These are phyloP conservation scores for Maniola jurtina DNA, from an alignment of 1,140 invertebrate genomes.

Conservation along the genomic window DNA sequence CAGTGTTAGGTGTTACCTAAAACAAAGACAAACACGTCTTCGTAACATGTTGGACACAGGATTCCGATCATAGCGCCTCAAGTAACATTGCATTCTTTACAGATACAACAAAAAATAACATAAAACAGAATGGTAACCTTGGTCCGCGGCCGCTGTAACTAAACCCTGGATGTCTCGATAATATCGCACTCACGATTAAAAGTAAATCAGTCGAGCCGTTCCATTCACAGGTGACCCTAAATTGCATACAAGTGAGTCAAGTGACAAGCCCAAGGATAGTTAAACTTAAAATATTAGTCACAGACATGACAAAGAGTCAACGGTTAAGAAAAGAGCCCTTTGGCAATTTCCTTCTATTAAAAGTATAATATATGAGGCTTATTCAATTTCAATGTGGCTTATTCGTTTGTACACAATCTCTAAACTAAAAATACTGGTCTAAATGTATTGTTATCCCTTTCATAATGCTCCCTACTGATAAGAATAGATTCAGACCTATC, in stretches of 20 bases:
- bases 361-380: too few species aligned
- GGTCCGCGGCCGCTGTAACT: slow-evolving; percentile 44
- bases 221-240: slow-evolving; percentile 48
- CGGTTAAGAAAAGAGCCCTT: too few species aligned
- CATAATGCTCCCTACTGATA: too few species aligned
- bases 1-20: not conserved
- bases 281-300: too few species aligned
- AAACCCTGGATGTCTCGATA: slow-evolving; percentile 56
- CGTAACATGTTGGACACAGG: not conserved
- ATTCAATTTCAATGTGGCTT: too few species aligned
- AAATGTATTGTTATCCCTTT: too few species aligned
- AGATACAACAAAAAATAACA: slow-evolving; percentile 10
- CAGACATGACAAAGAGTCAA: too few species aligned
- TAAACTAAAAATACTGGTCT: too few species aligned
- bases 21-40: not conserved
- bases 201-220: slow-evolving; percentile 54
- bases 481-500: too few species aligned
- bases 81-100: slow-evolving; percentile 2
- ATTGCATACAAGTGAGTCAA: slow-evolving; percentile 25
- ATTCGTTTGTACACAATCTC: too few species aligned
- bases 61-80: slow-evolving; percentile 1
- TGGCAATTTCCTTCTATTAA: too few species aligned
- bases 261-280: slow-evolving; percentile 20
- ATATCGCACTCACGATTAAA: slow-evolving; percentile 62
- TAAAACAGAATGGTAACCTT: slow-evolving; percentile 32